These are phyloP conservation scores for Pituophis catenifer DNA, from an alignment of 2,113 vertebrate genomes.

Conservation along the genomic window DNA sequence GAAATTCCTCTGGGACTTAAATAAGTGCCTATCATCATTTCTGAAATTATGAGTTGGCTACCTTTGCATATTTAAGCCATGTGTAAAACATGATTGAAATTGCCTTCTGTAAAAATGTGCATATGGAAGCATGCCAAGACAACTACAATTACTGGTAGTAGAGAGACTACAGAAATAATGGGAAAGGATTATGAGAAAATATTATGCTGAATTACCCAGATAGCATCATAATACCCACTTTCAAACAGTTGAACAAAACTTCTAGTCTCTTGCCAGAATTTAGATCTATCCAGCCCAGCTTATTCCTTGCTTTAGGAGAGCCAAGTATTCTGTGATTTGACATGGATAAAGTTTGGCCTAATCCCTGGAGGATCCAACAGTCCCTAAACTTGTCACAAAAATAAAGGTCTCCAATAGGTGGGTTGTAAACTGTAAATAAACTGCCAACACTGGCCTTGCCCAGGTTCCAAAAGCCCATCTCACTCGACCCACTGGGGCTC, in stretches of 20 bases:
- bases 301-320: not conserved
- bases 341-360: not conserved
- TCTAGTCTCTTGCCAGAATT: not conserved
- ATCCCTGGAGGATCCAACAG: not conserved
- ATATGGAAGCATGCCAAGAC: not conserved
- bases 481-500: constrained; percentile 57
- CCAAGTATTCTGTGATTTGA: not conserved
- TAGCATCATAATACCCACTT: not conserved
- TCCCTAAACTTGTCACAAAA: not conserved
- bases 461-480: constrained; percentile 45
- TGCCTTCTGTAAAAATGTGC: not conserved
- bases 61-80: not conserved
- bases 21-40: constrained; percentile 11
- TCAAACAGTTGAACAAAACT: not conserved
- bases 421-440: constrained; percentile 45
- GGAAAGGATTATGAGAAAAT: not conserved
- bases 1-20: constrained; percentile 1
- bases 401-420: not conserved
- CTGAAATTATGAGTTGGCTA: not conserved
- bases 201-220: not conserved
- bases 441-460: constrained; percentile 45
- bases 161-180: not conserved
- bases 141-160: not conserved
- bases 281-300: not conserved
- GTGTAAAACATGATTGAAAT: constrained; percentile 3